A percentile compares a stretch with the other conserved stretches of the same genome.
phyloP scores from a whole-genome alignment of 2,113 vertebrate genomes.

The Podilymbus podiceps region DNA sequence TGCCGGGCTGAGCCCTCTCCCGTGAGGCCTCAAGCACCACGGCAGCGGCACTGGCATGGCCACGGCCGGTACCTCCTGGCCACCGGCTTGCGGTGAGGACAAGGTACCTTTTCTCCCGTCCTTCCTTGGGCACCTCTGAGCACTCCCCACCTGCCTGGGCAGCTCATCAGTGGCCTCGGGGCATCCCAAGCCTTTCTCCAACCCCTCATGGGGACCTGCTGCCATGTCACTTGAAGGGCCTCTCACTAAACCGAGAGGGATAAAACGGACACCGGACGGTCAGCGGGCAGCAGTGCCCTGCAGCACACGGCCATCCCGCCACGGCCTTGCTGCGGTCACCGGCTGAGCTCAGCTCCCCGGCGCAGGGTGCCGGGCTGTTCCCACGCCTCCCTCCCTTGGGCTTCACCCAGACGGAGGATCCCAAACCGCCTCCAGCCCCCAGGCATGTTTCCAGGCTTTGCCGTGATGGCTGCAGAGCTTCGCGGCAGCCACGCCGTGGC shows the following conservation, averaged over 20 bases:
- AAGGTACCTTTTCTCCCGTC: not conserved
- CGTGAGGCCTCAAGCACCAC: not conserved
- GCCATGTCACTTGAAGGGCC: not conserved
- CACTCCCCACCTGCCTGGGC: not conserved
- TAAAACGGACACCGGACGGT: fast-evolving
- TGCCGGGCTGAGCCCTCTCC: not conserved
- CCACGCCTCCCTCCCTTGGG: not conserved
- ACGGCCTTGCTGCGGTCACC: fast-evolving
- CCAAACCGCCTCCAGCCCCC: not conserved
- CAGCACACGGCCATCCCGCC: not conserved
- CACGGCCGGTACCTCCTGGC: not conserved
- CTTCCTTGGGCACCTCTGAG: not conserved
- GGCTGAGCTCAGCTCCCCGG: not conserved
- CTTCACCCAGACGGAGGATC: not conserved
- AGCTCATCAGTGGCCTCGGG: not conserved
- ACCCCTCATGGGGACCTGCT: not conserved
- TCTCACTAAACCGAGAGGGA: not conserved
- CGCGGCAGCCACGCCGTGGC: fast-evolving
- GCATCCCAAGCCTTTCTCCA: slow-evolving; percentile 20
- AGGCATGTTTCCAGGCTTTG: not conserved
- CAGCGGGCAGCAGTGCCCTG: not conserved
- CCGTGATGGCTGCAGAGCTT: fast-evolving
- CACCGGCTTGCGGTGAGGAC: fast-evolving
- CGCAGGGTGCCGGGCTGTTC: not conserved
- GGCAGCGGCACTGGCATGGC: fast-evolving